Base-by-base conservation (phyloP, 2,797 vertebrate species). In the Gouania willdenowi region DNA sequence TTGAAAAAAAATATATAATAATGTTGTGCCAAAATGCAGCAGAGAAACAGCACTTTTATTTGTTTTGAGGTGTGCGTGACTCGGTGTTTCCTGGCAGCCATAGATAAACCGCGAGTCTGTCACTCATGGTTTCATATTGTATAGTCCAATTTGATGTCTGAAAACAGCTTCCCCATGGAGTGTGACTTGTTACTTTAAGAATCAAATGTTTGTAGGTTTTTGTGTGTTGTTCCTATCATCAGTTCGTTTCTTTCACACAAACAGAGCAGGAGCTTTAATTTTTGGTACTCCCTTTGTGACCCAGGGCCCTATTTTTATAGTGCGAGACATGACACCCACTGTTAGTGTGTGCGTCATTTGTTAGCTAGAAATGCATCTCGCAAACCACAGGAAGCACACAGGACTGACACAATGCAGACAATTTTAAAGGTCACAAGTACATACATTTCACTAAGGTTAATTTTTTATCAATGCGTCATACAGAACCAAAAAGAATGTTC, bases 11-110 rank as follows among this genome's bases (percentile, higher is more conserved):
- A 5, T 5, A 20, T 20, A 5, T 5, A 6, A 20, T 20, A 5
- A 60, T 52, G 45, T 61, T 23, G 8, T 57, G 62, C 53, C 35
- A 69, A 75, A 65, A 60, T 49, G 49, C 53, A 73, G 61, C 66
- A 57, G 36, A 75, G 51, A 72, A 58, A 56, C 63, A 63, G 67
- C 65, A 71, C 73, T 79, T 81, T 75, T 66, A 70, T 75, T 82
- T 43, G 56, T 69, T 56, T 66, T 41, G 23, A 53, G 59, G 49
- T 71, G 61, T 72, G n/a, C n/a, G 69, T 66, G 73, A 72, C 68
- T 79, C 68, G 71, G 55, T 57, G 66, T 78, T 57, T 60, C 45
- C 51, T 78, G 67, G 51, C 41, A 43, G 60, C 77, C 42, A 65
- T 71, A 55, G 52, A 64, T 54, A 28, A 46, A 68, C 46, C 48